Evolutionary conservation across 53 echinoderm and acorn worm species (phyloP).

Genomic region (Actinopyga echinites): DNA sequence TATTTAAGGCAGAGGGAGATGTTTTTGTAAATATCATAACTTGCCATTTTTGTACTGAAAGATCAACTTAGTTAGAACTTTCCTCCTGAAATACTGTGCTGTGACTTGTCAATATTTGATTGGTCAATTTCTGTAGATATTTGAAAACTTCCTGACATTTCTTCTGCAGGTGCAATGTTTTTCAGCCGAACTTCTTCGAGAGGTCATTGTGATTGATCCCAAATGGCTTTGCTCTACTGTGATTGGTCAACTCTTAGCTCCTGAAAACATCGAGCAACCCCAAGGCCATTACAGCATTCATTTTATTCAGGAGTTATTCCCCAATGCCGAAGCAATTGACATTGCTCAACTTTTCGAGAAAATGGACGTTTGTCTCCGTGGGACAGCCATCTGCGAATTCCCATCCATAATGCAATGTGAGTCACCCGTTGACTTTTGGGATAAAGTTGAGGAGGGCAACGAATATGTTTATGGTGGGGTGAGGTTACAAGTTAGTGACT

Average conservation of each 20-base stretch:
- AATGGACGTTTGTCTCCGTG: slow-evolving; percentile 92
- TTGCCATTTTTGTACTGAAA: too few relatives aligned
- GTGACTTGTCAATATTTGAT: too few relatives aligned
- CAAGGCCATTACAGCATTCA: slow-evolving; percentile 95
- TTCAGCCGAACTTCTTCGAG: slow-evolving; percentile 88
- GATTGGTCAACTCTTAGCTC: slow-evolving; percentile 75
- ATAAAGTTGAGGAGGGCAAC: slow-evolving; percentile 80
- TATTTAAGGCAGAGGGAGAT: too few relatives aligned
- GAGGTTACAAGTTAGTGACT: slow-evolving; percentile 80
- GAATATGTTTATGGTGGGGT: slow-evolving; percentile 87
- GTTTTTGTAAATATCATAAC: too few relatives aligned
- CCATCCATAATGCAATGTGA: slow-evolving; percentile 74
- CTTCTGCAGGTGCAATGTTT: slow-evolving; percentile 89
- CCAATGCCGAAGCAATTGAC: slow-evolving; percentile 74
- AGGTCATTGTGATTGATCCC: slow-evolving; percentile 89
- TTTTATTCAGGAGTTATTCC: slow-evolving; percentile 88
- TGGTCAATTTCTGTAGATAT: too few relatives aligned
- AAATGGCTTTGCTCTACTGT: slow-evolving; percentile 83
- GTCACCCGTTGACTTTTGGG: slow-evolving; percentile 82
- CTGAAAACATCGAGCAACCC: slow-evolving; percentile 78
- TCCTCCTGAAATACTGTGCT: too few relatives aligned
- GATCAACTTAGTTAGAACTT: too few relatives aligned
- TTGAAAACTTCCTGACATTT: too few relatives aligned
- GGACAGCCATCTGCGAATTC: slow-evolving; percentile 82
- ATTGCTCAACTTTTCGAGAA: slow-evolving; percentile 89